Base-by-base conservation (phyloP, 2,113 vertebrate species). In the Microcebus griseorufus region DNA sequence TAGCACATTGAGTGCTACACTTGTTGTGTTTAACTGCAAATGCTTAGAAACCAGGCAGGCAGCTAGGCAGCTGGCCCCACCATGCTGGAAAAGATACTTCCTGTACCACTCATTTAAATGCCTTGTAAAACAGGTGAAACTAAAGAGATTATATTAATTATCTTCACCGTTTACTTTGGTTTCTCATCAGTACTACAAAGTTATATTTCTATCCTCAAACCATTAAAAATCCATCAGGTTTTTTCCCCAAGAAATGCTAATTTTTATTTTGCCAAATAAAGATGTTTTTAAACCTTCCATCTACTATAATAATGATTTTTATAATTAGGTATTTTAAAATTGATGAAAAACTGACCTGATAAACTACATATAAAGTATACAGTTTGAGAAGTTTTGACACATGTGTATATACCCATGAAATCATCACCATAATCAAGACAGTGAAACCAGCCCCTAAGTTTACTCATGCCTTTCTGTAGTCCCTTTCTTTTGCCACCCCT, bases 51-150 rank as follows among this genome's bases (percentile, higher is more conserved):
- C 55, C 55, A 58, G 55, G 20, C 53, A 95, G 45, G 4, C 32
- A 70, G 70, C 27, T 9, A 92, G 32, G n/a, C 8, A 83, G 90
- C 58, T 84, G 75, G 37, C 20, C 65, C 45, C 32, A 87, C 2
- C 10, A 32, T 39, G 48, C 29, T 95, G 53, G 55, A 45, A 51
- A 86, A 92, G 34, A 34, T 58, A 87, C 7, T 76, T 93, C 67
- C 39, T 87, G 51, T 87, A 85, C 10, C 75, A 92, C 53, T 81
- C 64, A 22, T 93, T 96, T 90, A 88, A 93, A 95, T 39, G n/a
- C 4, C 80, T 78, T 85, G 16, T 79, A 92, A 93, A 58, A 93
- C 27, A 97, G 48, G 25, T 80, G 11, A 10, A 78, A 58, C 48
- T 51, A 58, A 91, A 95, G 25, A 17, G 9, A 51, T 67, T 11